phyloP scores from a whole-genome alignment of 1,140 invertebrate genomes.

The Pantala flavescens region DNA sequence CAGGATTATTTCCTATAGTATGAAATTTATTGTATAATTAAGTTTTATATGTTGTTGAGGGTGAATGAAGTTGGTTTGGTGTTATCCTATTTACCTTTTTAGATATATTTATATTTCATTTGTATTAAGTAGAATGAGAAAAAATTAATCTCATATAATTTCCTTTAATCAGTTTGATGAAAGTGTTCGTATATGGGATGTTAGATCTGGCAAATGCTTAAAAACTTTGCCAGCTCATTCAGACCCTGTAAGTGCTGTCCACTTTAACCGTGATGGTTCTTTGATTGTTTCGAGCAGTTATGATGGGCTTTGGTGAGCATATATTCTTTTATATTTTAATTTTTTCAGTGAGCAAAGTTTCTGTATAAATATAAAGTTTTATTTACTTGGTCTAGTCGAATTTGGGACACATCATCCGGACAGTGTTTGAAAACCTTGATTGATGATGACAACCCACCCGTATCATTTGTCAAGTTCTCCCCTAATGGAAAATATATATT shows the following conservation, averaged over 20 bases:
- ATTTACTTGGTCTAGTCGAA: conserved; percentile 56
- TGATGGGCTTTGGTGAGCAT: conserved; percentile 87
- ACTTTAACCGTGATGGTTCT: conserved; percentile 97
- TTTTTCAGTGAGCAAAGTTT: conserved; percentile 11
- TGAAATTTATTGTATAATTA: too few species aligned
- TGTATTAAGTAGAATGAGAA: too few species aligned
- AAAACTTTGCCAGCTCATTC: conserved; percentile 98
- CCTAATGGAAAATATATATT: conserved; percentile 99
- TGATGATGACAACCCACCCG: conserved; percentile 92
- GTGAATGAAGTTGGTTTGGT: too few species aligned
- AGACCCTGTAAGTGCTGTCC: conserved; percentile 96
- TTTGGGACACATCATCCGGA: conserved; percentile 98
- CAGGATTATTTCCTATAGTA: too few species aligned
- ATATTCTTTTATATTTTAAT: not conserved
- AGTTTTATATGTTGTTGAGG: too few species aligned
- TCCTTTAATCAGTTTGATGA: conserved; percentile 76
- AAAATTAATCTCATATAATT: too few species aligned
- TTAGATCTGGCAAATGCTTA: conserved; percentile 95
- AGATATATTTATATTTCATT: too few species aligned
- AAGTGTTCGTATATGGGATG: conserved; percentile 98
- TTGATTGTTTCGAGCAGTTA: conserved; percentile 98
- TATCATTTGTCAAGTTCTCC: conserved; percentile 99
- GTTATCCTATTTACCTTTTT: too few species aligned
- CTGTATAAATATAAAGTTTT: conserved; percentile 6
- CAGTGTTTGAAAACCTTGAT: conserved; percentile 97